phyloP scores from a whole-genome alignment of 2,113 vertebrate genomes.

The Xenopus borealis region DNA sequence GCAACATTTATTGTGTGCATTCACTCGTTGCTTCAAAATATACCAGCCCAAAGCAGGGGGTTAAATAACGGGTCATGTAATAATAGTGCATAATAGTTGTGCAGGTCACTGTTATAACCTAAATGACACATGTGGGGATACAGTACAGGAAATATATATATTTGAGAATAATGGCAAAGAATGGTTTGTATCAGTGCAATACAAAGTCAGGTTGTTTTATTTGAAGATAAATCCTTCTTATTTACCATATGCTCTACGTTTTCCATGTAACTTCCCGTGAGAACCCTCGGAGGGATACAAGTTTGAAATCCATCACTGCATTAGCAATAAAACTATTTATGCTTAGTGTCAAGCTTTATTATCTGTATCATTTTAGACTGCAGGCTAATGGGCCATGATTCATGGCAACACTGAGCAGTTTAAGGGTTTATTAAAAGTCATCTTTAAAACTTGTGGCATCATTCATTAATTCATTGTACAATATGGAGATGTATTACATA shows the following conservation, averaged over 20 bases:
- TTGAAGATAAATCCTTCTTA: conserved; percentile 23
- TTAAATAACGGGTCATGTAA: no score
- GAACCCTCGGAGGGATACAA: conserved; percentile 17
- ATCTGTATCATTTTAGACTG: no score
- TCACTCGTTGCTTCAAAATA: no score
- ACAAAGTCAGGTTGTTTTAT: conserved; percentile 16
- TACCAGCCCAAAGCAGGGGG: no score
- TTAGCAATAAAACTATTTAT: conserved; percentile 3
- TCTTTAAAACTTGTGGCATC: no score
- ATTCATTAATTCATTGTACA: no score
- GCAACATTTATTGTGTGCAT: no score
- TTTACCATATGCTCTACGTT: conserved; percentile 23
- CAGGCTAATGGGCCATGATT: no score
- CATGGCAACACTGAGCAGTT: no score
- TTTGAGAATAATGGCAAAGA: background rate
- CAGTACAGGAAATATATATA: conserved; percentile 4
- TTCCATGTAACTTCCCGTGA: conserved; percentile 20
- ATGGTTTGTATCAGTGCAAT: conserved; percentile 3
- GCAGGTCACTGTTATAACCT: background rate
- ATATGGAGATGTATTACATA: no score
- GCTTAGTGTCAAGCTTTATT: background rate
- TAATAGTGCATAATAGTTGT: no score
- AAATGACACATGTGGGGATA: background rate
- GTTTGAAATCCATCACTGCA: background rate
- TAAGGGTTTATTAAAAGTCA: no score